Evolutionary conservation across 2,113 vertebrate genomes (phyloP).

Genomic region (Mandrillus leucophaeus): DNA sequence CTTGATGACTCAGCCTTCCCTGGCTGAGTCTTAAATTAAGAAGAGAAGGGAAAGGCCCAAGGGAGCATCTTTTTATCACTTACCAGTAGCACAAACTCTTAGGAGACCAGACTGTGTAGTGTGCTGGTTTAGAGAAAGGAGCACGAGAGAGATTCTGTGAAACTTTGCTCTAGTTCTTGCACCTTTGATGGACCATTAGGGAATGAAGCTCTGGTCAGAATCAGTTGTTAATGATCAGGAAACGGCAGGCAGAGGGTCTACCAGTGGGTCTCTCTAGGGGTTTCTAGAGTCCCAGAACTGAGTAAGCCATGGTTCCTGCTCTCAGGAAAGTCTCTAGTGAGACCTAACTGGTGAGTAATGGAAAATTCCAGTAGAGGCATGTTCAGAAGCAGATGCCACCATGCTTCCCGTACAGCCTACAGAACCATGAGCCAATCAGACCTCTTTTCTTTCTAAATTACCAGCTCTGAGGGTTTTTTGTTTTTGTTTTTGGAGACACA

Average conservation of each 20-base stretch:
- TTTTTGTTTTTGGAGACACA: too few relatives aligned
- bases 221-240: not conserved
- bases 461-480: too few relatives aligned
- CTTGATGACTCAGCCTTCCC: constrained; percentile 14
- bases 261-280: not conserved
- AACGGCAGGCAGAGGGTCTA: not conserved
- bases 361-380: not conserved
- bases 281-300: not conserved
- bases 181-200: not conserved
- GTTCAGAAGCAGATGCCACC: too few relatives aligned
- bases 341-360: not conserved
- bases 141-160: not conserved
- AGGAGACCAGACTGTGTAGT: not conserved
- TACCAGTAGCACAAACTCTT: not conserved
- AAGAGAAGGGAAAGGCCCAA: not conserved
- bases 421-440: too few relatives aligned
- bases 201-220: not conserved
- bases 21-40: not conserved
- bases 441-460: too few relatives aligned
- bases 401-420: too few relatives aligned
- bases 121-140: not conserved
- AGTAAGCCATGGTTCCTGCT: too few relatives aligned
- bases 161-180: not conserved
- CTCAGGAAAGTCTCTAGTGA: not conserved
- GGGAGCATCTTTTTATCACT: not conserved